Conservation (phyloP, 2,113 vertebrate species). For the Ceuthmochares aereus region DNA sequence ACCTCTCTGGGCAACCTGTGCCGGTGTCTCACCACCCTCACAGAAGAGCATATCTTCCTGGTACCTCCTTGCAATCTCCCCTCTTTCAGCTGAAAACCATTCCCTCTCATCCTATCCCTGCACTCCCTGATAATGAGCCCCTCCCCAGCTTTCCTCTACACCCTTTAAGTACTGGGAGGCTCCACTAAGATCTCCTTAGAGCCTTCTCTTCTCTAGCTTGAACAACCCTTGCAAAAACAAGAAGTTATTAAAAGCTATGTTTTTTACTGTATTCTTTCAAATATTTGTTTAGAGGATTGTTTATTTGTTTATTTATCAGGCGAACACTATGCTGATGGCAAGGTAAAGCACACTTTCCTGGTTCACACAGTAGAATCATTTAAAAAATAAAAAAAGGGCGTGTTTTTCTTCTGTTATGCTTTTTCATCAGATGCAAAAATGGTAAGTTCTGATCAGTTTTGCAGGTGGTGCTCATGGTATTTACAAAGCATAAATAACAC, state of each 20-base stretch:
- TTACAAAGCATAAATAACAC: neutral
- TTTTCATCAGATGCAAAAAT: neutral
- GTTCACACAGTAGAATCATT: neutral
- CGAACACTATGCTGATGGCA: neutral
- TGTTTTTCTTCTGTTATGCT: neutral
- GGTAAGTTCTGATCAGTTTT: neutral
- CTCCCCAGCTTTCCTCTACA: too few relatives aligned
- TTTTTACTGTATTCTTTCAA: neutral
- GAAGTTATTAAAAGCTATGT: neutral
- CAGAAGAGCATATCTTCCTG: too few relatives aligned
- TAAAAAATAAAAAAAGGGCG: neutral
- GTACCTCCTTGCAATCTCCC: too few relatives aligned
- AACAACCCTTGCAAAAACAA: neutral
- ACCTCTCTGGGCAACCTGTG: too few relatives aligned
- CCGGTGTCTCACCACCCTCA: too few relatives aligned
- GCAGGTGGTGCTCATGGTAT: neutral
- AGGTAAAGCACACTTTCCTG: neutral
- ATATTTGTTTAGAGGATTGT: neutral
- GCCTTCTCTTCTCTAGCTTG: too few relatives aligned
- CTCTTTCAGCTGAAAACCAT: too few relatives aligned
- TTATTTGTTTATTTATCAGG: neutral
- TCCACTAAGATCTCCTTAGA: too few relatives aligned
- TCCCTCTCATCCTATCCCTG: too few relatives aligned
- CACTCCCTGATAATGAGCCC: too few relatives aligned
- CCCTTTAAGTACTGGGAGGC: too few relatives aligned